Evolutionary conservation across 1,140 invertebrate species (phyloP).

Genomic region (Lasioglossum baleicum): DNA sequence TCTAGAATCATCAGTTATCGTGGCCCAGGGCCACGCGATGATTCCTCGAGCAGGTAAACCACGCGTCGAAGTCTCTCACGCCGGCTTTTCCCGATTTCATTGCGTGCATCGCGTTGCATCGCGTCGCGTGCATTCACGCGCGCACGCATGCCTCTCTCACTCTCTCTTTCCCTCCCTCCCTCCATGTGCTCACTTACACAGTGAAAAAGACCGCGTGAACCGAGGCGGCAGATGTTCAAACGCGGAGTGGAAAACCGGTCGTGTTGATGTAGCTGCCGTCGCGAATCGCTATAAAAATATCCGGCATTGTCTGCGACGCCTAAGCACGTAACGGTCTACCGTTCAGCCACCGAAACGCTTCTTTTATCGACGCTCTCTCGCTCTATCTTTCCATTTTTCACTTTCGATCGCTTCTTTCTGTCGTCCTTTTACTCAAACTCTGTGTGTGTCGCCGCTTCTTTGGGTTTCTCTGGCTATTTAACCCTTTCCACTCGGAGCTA

Average conservation of each 20-base stretch:
- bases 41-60: background rate
- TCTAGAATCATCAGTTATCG: no score
- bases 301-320: slow-evolving; percentile 74
- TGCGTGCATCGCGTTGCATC: slow-evolving; percentile 47
- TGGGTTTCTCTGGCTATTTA: no score
- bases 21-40: background rate
- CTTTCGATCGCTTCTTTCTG: background rate
- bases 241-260: slow-evolving; percentile 78
- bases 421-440: background rate
- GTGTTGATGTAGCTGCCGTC: slow-evolving; percentile 80
- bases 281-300: slow-evolving; percentile 81
- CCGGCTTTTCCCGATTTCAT: slow-evolving; percentile 21
- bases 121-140: slow-evolving; percentile 49
- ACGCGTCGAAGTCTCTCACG: background rate
- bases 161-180: no score
- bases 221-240: slow-evolving; percentile 78
- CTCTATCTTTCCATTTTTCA: background rate
- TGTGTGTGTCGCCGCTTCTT: background rate
- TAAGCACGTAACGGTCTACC: slow-evolving; percentile 73
- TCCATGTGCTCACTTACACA: slow-evolving; percentile 21
- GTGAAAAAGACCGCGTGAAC: slow-evolving; percentile 40
- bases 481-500: no score
- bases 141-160: slow-evolving; percentile 19
- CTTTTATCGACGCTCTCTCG: background rate
- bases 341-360: slow-evolving; percentile 43